phyloP scores from a whole-genome alignment of 2,113 vertebrate genomes.

The Brachyhypopomus occidentalis region DNA sequence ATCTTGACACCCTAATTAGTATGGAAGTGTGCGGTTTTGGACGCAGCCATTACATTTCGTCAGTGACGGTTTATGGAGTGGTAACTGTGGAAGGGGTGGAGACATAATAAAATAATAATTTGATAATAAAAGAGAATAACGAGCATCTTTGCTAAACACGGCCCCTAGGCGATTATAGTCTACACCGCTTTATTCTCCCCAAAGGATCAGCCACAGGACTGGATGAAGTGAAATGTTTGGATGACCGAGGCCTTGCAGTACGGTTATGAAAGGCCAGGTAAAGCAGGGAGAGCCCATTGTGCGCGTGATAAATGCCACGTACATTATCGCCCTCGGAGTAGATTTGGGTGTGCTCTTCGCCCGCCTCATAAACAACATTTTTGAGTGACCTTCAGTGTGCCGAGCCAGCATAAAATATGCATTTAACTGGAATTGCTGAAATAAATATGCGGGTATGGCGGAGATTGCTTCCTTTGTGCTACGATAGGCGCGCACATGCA shows the following conservation, averaged over 20 bases:
- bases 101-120: background rate
- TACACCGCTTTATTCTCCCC: constrained; percentile 16
- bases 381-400: constrained; percentile 78
- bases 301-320: constrained; percentile 72
- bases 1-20: too few species aligned
- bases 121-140: background rate
- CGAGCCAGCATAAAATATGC: constrained; percentile 82
- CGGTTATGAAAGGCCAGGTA: constrained; percentile 1
- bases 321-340: constrained; percentile 68
- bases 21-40: too few species aligned
- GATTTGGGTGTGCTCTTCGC: constrained; percentile 61
- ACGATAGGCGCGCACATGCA: constrained; percentile 72
- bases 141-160: background rate
- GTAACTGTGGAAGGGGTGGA: background rate
- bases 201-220: constrained; percentile 24
- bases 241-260: constrained; percentile 15
- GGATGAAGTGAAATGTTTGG: constrained; percentile 7
- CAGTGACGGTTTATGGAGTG: too few species aligned
- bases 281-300: constrained; percentile 61
- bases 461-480: constrained; percentile 78
- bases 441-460: constrained; percentile 61
- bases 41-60: too few species aligned
- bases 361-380: constrained; percentile 72
- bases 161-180: background rate
- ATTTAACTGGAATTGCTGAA: constrained; percentile 74